Percentiles rank a stretch among this genome's conserved stretches.
Conservation (phyloP, 2,113 vertebrate genomes). For the Megaleporinus macrocephalus region DNA sequence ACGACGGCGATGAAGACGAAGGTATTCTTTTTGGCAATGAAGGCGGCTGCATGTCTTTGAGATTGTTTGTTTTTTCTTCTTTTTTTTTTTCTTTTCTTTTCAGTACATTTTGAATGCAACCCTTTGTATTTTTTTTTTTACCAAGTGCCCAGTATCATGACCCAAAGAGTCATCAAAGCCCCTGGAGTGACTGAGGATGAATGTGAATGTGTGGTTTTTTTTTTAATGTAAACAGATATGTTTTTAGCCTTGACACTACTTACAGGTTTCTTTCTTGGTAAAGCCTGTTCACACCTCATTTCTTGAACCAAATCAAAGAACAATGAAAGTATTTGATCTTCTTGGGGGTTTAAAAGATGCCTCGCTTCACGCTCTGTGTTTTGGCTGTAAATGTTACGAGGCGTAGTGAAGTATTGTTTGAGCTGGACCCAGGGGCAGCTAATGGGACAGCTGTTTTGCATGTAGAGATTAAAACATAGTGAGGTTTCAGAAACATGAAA, state of each 20-base stretch:
- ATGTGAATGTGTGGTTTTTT: slow-evolving; percentile 23
- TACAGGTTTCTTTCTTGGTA: background rate
- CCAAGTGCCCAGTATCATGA: slow-evolving; percentile 36
- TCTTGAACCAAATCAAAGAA: background rate
- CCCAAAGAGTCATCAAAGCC: slow-evolving; percentile 58
- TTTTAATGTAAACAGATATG: background rate
- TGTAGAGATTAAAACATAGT: background rate
- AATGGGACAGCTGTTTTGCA: no score
- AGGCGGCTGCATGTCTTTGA: slow-evolving; percentile 88
- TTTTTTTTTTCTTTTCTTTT: slow-evolving; percentile 7
- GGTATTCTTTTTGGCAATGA: slow-evolving; percentile 93
- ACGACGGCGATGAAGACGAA: slow-evolving; percentile 99
- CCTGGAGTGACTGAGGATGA: slow-evolving; percentile 43
- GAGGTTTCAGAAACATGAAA: background rate
- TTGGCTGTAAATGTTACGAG: background rate
- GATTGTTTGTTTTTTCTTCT: background rate
- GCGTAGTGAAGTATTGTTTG: background rate
- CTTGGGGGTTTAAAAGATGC: no score
- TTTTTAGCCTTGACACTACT: background rate
- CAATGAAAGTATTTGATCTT: background rate
- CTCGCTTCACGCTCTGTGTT: no score
- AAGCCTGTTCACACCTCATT: background rate
- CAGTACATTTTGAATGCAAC: slow-evolving; percentile 47
- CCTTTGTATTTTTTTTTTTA: slow-evolving; percentile 18
- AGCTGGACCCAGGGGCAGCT: background rate